These are phyloP conservation scores for Atlantisia rogersi DNA, from an alignment of 2,113 vertebrate species.

Conservation along the genomic window DNA sequence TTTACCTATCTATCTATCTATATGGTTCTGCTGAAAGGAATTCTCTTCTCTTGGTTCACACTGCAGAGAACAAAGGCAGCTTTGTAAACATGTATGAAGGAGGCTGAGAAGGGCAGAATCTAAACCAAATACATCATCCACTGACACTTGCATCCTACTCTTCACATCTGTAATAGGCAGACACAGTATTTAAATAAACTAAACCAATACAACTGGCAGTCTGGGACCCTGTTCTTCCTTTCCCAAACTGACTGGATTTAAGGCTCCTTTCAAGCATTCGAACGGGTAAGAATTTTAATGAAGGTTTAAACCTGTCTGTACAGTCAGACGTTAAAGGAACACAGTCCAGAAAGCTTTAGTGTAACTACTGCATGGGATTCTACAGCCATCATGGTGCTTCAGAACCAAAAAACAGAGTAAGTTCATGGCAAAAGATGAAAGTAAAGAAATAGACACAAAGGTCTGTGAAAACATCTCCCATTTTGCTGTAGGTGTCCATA, in stretches of 20 bases:
- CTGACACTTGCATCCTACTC: constrained; percentile 31
- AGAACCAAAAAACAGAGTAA: constrained; percentile 81
- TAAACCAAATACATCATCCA: constrained; percentile 46
- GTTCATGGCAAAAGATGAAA: constrained; percentile 92
- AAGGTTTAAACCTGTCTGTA: constrained; percentile 46
- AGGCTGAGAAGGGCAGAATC: neutral
- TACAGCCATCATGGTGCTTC: constrained; percentile 78
- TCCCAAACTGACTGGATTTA: constrained; percentile 38
- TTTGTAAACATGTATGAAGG: neutral
- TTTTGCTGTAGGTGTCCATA: constrained; percentile 96
- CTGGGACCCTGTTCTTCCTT: constrained; percentile 26
- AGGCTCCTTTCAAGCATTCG: constrained; percentile 37
- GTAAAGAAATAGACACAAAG: constrained; percentile 98
- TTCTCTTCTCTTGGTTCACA: constrained; percentile 3
- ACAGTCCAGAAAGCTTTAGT: constrained; percentile 31
- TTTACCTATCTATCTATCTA: neutral
- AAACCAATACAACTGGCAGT: neutral
- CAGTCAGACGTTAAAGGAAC: constrained; percentile 23
- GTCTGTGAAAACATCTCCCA: constrained; percentile 97
- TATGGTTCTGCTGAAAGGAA: neutral
- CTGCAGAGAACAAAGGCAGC: neutral
- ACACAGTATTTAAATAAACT: neutral
- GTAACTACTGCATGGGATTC: neutral
- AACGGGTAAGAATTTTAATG: constrained; percentile 18
- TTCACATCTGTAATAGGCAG: constrained; percentile 37